phyloP scores from a whole-genome alignment of 2,113 vertebrate genomes.

The Bubalus kerabau region DNA sequence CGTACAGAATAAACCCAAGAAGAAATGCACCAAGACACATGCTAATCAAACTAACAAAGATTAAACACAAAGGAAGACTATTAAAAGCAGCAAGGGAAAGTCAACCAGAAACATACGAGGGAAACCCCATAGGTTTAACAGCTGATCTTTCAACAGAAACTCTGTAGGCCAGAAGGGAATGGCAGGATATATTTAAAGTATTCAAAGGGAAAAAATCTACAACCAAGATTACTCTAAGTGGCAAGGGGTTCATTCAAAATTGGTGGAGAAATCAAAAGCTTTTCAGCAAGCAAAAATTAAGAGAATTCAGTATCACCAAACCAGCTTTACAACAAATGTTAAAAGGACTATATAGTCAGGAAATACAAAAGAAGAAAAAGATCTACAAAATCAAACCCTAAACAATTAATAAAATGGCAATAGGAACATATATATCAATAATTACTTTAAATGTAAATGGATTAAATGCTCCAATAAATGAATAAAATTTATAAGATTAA shows the following conservation, averaged over 20 bases:
- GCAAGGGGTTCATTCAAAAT: not conserved
- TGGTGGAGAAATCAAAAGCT: not conserved
- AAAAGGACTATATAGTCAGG: not conserved
- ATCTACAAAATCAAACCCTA: not conserved
- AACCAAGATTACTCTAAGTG: not conserved
- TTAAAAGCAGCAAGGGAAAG: not conserved
- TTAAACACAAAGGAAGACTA: not conserved
- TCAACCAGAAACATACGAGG: not conserved
- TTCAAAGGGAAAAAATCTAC: not conserved
- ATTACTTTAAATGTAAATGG: not conserved
- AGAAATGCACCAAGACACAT: not conserved
- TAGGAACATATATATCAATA: not conserved
- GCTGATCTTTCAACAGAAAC: not conserved
- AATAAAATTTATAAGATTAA: too few species aligned
- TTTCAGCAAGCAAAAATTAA: not conserved
- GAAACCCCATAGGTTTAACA: not conserved
- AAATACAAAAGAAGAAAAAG: not conserved
- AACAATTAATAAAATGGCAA: not conserved
- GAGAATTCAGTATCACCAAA: not conserved
- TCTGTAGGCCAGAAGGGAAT: not conserved
- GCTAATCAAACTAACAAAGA: not conserved
- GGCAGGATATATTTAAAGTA: not conserved
- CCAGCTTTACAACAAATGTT: not conserved
- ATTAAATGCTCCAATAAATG: not conserved
- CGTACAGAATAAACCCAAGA: not conserved